Evolutionary conservation across 2,113 vertebrate species (phyloP).

Genomic region (Channa argus): DNA sequence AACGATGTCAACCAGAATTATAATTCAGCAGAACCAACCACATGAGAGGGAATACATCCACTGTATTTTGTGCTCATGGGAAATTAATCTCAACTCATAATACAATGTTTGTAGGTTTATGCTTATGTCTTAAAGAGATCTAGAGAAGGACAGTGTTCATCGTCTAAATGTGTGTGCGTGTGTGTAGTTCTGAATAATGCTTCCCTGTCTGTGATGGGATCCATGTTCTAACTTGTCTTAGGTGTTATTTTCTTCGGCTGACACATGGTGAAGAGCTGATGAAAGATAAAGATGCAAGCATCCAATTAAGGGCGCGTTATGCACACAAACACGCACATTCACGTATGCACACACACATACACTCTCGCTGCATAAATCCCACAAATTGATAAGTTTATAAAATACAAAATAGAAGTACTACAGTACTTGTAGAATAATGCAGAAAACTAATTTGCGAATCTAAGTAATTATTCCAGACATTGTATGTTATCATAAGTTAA

Average conservation of each 20-base stretch:
- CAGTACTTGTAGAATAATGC: too few relatives aligned
- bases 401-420: too few relatives aligned
- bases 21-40: slow-evolving; percentile 52
- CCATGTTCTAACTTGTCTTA: slow-evolving; percentile 33
- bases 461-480: too few relatives aligned
- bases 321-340: too few relatives aligned
- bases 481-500: too few relatives aligned
- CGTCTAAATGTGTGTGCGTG: neutral
- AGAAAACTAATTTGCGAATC: too few relatives aligned
- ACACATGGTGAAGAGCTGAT: slow-evolving; percentile 34
- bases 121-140: slow-evolving; percentile 19
- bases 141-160: slow-evolving; percentile 10
- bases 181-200: neutral
- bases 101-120: slow-evolving; percentile 31
- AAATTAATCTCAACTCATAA: slow-evolving; percentile 62
- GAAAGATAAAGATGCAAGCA: slow-evolving; percentile 27
- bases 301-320: slow-evolving; percentile 25
- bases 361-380: too few relatives aligned
- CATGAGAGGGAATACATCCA: slow-evolving; percentile 56
- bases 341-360: too few relatives aligned
- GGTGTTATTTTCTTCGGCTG: slow-evolving; percentile 27
- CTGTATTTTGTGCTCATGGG: slow-evolving; percentile 53
- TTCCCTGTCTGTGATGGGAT: slow-evolving; percentile 14
- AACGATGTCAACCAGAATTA: slow-evolving; percentile 57
- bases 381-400: too few relatives aligned